These are phyloP conservation scores for Mythimna ferrago DNA, from an alignment of 2,888 invertebrate genomes.

Conservation along the genomic window DNA sequence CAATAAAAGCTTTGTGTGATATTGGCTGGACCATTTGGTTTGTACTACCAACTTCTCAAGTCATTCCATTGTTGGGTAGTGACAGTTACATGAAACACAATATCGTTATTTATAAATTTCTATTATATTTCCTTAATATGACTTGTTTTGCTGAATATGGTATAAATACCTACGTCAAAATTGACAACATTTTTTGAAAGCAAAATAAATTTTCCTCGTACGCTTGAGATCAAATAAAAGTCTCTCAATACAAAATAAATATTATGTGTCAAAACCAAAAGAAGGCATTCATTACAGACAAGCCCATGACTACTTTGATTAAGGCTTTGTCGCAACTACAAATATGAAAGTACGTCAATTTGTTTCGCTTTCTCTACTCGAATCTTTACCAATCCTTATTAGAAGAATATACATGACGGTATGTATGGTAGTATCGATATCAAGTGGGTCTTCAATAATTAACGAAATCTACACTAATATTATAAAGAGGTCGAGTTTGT, in stretches of 20 bases:
- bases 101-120: not conserved
- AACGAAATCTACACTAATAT: no score
- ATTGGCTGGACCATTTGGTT: conserved; percentile 23
- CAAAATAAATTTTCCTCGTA: not conserved
- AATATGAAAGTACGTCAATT: conserved; percentile 39
- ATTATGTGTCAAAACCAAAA: conserved; percentile 11
- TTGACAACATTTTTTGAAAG: not conserved
- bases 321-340: conserved; percentile 27
- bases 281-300: conserved; percentile 13
- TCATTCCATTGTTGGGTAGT: conserved; percentile 11
- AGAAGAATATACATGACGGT: conserved; percentile 17
- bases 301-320: conserved; percentile 23
- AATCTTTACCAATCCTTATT: conserved; percentile 27
- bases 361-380: conserved; percentile 34
- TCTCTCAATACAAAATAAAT: not conserved
- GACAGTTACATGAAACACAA: conserved; percentile 8
- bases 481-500: no score
- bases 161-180: not conserved
- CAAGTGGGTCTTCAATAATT: not conserved
- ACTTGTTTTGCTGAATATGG: not conserved
- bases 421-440: not conserved
- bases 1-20: conserved; percentile 23
- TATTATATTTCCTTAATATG: not conserved
- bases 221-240: conserved; percentile 1
- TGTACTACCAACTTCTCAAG: conserved; percentile 10